Percentiles rank a stretch among this genome's conserved stretches.
These are phyloP conservation scores for Argyrosomus regius DNA, from an alignment of 2,797 vertebrate species.

Conservation along the genomic window DNA sequence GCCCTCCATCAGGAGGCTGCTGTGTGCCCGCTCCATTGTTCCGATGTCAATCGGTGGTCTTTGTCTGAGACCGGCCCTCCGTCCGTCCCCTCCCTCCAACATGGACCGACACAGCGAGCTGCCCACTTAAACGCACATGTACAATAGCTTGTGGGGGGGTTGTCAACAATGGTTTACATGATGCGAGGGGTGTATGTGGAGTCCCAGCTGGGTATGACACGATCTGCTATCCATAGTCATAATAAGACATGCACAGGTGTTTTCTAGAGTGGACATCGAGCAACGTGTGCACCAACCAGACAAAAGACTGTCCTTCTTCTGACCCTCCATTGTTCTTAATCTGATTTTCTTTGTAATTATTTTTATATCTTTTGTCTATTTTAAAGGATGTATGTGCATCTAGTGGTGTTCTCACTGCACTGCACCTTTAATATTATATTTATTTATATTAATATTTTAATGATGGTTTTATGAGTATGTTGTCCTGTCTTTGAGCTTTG, in stretches of 20 bases:
- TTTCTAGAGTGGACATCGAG: not conserved
- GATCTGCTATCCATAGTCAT: not conserved
- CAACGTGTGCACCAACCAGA: too few relatives aligned
- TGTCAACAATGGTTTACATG: constrained; percentile 37
- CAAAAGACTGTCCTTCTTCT: not conserved
- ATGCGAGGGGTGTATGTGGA: constrained; percentile 9
- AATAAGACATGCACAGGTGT: not conserved
- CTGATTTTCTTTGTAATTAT: too few relatives aligned
- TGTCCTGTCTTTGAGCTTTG: too few relatives aligned
- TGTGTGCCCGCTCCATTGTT: constrained; percentile 86
- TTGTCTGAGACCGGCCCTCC: constrained; percentile 70
- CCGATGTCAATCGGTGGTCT: constrained; percentile 77
- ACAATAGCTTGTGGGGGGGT: constrained; percentile 33
- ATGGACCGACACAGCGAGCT: constrained; percentile 51
- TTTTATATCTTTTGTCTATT: too few relatives aligned
- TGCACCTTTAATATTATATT: too few relatives aligned
- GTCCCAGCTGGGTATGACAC: constrained; percentile 25
- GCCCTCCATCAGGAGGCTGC: constrained; percentile 67
- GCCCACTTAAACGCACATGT: constrained; percentile 55
- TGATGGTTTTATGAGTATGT: too few relatives aligned
- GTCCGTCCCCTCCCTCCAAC: constrained; percentile 47
- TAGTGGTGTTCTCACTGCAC: too few relatives aligned
- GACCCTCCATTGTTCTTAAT: too few relatives aligned
- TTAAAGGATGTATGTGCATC: too few relatives aligned
- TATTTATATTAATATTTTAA: too few relatives aligned